Conservation (phyloP, 2,888 invertebrate genomes). For the Ochropacha duplaris region DNA sequence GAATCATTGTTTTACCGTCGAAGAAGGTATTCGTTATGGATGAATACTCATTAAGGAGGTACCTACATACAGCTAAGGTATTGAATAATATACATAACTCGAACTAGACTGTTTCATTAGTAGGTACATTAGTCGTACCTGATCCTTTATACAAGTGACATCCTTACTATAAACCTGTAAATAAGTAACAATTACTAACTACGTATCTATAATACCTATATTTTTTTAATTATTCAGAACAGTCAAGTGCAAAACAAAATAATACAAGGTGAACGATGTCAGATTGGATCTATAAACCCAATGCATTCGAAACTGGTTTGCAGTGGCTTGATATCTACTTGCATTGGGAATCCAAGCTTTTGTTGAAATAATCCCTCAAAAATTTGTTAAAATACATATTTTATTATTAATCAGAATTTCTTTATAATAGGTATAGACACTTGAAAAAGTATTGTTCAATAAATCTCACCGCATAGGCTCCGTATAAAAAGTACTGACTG, state of each 20-base stretch:
- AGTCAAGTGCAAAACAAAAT: neutral
- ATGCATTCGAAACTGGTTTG: neutral
- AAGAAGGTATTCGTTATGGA: too few relatives aligned
- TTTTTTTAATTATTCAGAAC: neutral
- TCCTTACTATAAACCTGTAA: constrained; percentile 68
- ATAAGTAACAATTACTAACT: constrained; percentile 8
- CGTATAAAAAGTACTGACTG: constrained; percentile 36
- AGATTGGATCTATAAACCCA: neutral
- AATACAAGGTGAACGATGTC: neutral
- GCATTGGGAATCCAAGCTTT: neutral
- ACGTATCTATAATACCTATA: too few relatives aligned
- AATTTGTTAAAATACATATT: neutral
- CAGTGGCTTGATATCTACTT: neutral
- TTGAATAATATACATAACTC: too few relatives aligned
- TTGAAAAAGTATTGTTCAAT: constrained; percentile 10
- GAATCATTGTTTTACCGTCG: neutral
- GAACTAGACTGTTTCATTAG: constrained; percentile 4
- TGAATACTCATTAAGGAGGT: too few relatives aligned
- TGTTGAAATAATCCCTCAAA: neutral
- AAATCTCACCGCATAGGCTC: constrained; percentile 57
- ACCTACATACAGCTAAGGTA: too few relatives aligned
- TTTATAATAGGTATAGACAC: neutral
- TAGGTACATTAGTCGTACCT: constrained; percentile 60
- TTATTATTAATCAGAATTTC: neutral
- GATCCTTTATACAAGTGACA: constrained; percentile 59